Percentiles rank a stretch among this genome's conserved stretches.
Conservation (phyloP, 2,797 vertebrate species). For the Thripadectes ignobilis region DNA sequence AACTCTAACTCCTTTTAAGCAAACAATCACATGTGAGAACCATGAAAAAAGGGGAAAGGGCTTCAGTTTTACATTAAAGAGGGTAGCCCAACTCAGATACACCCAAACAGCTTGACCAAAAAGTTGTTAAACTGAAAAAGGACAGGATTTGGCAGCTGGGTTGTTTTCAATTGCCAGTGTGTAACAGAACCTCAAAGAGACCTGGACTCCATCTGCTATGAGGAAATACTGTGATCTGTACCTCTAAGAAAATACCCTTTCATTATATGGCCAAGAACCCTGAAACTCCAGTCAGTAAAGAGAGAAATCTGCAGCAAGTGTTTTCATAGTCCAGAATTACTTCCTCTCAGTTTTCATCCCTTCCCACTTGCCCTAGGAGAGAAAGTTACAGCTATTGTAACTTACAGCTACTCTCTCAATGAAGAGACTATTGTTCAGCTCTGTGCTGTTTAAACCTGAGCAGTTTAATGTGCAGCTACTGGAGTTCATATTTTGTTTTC, state of each 20-base stretch:
- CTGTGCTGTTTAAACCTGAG: constrained; percentile 30
- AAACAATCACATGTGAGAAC: not conserved
- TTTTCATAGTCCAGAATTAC: not conserved
- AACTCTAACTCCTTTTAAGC: not conserved
- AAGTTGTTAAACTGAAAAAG: not conserved
- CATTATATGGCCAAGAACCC: not conserved
- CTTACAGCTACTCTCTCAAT: constrained; percentile 32
- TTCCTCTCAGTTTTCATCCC: constrained; percentile 35
- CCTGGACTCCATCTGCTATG: not conserved
- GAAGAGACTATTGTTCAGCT: constrained; percentile 37
- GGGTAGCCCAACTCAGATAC: not conserved
- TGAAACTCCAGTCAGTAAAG: not conserved
- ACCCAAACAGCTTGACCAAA: not conserved
- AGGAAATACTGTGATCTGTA: not conserved
- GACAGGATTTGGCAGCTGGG: not conserved
- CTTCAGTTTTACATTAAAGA: not conserved
- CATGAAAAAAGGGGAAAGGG: not conserved
- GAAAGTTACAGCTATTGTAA: constrained; percentile 47
- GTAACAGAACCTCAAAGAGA: not conserved
- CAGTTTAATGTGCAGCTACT: constrained; percentile 25
- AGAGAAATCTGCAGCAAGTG: not conserved
- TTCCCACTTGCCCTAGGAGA: constrained; percentile 45
- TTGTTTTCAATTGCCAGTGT: not conserved
- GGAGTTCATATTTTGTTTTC: constrained; percentile 51
- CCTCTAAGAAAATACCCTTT: not conserved